These are phyloP conservation scores for Campylorhamphus procurvoides DNA, from an alignment of 2,113 vertebrate genomes.

Conservation along the genomic window DNA sequence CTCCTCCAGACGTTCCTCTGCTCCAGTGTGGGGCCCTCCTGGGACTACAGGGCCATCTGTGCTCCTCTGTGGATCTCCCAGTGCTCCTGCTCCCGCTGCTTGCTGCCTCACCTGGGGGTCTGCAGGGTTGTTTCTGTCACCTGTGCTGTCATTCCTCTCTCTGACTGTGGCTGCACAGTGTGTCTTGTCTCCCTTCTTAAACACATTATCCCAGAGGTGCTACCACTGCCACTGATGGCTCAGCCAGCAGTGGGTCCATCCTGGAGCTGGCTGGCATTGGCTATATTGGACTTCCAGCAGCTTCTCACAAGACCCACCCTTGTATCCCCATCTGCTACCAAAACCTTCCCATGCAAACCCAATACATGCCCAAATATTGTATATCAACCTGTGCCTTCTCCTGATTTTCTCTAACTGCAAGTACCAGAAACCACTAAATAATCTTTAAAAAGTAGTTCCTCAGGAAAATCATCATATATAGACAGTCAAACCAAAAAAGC, in stretches of 20 bases:
- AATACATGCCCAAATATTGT: neutral
- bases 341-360: neutral
- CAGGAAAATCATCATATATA: neutral
- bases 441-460: neutral
- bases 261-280: neutral
- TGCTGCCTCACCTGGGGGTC: neutral
- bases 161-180: neutral
- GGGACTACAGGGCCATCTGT: no score
- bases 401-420: neutral
- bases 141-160: neutral
- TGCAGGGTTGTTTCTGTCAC: no score
- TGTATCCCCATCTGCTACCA: neutral
- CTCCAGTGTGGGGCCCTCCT: neutral
- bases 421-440: neutral
- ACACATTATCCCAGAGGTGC: neutral
- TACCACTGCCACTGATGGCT: neutral
- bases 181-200: neutral
- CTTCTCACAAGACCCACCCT: neutral
- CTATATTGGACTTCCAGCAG: neutral
- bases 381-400: neutral
- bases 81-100: neutral
- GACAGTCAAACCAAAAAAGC: neutral
- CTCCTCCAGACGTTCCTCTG: neutral
- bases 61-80: no score
- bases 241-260: neutral